These are phyloP conservation scores for Molanna angustata DNA, from an alignment of 2,888 invertebrate genomes.

Conservation along the genomic window DNA sequence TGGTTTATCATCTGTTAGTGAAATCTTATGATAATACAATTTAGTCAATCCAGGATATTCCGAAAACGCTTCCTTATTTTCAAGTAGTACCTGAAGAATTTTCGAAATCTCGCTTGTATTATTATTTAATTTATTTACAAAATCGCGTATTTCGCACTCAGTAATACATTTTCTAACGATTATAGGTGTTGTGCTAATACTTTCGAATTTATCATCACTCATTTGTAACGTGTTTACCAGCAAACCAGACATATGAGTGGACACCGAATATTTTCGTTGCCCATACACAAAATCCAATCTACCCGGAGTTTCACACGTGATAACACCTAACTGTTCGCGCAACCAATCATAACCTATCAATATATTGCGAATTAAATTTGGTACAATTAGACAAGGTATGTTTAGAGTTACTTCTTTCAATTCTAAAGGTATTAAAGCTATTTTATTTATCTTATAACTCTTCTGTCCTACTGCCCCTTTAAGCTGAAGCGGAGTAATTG, in stretches of 20 bases:
- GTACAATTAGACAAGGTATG: slow-evolving; percentile 4
- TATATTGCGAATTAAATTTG: neutral
- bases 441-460: neutral
- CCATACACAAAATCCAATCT: slow-evolving; percentile 2
- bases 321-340: neutral
- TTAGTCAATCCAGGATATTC: neutral
- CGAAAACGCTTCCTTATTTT: neutral
- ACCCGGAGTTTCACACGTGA: neutral
- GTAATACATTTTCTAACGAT: neutral
- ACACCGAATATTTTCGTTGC: neutral
- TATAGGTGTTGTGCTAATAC: neutral
- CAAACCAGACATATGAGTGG: neutral
- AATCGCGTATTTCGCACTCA: neutral
- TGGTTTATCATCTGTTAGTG: neutral
- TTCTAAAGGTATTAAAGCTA: neutral
- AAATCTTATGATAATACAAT: slow-evolving; percentile 1
- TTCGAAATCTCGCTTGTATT: neutral
- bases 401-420: neutral
- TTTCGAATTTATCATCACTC: neutral
- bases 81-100: neutral
- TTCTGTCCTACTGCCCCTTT: slow-evolving; percentile 1
- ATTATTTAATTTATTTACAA: neutral
- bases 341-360: slow-evolving; percentile 3
- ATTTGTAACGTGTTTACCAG: neutral
- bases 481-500: neutral